Evolutionary conservation across 2,888 invertebrate species (phyloP), one percentile per base, ranked within the genome.

Genomic region (Sesia apiformis): DNA sequence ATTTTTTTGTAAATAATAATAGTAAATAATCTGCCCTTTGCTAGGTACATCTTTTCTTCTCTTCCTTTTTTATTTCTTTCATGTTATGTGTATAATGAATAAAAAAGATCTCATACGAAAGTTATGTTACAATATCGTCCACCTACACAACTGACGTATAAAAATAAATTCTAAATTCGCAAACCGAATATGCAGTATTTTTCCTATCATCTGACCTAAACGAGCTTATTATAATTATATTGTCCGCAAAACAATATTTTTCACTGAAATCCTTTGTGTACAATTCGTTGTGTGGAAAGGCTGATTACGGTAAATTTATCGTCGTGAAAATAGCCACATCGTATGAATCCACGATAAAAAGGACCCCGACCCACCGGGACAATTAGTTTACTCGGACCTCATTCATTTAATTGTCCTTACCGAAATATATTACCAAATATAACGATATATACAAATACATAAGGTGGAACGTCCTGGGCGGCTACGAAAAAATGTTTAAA

Each of bases 261-360:
- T 6, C 46, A 8, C 46, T 3, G 46, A 3, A 46, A 46, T 46
- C 46, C 46, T 46, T 46, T 46, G 46, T 46, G 46, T 46, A 46
- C 46, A 46, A 46, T 46, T 8, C 46, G 46, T 46, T 46, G 46
- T 46, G 46, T 23, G 23, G 46, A 46, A 46, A 40, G 23, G 53
- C 40, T 53, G 53, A 53, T 53, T 49, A 53, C 49, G 49, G 53
- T 53, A 49, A 49, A 53, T 53, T 53, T 49, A 53, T 49, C 39
- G 49, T 49, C 49, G 39, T 8, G 46, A 46, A 53, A 49, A 53
- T 49, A 49, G 39, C 53, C 49, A 49, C 53, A 53, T 49, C 53
- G 39, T 40, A 49, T 53, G 49, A 49, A 53, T 40, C 23, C 46
- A 46, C n/a, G 46, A 46, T 46, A 46, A 46, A 40, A 40, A 40